A percentile compares a stretch with the other conserved stretches of the same genome.
phyloP scores from a whole-genome alignment of 2,888 invertebrate genomes.

The Sarcophaga variegata region DNA sequence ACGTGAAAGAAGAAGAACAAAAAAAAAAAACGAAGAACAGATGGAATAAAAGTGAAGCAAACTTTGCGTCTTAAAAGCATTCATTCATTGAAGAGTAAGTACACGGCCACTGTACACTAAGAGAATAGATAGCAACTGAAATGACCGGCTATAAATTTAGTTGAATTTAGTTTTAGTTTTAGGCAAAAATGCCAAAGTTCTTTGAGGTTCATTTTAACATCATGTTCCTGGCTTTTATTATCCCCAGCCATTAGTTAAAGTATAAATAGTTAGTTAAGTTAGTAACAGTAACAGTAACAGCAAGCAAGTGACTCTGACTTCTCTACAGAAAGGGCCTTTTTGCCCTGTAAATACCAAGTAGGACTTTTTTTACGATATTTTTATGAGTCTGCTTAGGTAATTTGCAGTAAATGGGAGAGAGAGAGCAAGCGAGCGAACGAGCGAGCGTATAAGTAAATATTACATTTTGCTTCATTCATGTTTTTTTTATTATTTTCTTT shows the following conservation, averaged over 20 bases:
- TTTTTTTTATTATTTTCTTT: neutral
- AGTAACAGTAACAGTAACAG: neutral
- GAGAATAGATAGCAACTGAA: slow-evolving; percentile 32
- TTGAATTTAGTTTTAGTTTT: slow-evolving; percentile 59
- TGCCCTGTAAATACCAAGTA: too few relatives aligned
- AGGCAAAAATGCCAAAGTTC: slow-evolving; percentile 50
- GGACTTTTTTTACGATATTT: slow-evolving; percentile 70
- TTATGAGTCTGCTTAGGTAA: slow-evolving; percentile 72
- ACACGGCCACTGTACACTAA: slow-evolving; percentile 29
- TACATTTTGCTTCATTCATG: neutral
- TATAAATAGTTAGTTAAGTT: neutral
- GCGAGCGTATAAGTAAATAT: too few relatives aligned
- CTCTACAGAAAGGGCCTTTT: slow-evolving; percentile 16
- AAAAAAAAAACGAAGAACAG: slow-evolving; percentile 38
- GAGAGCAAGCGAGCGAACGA: neutral
- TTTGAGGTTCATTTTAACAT: slow-evolving; percentile 40
- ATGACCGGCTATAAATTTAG: slow-evolving; percentile 69
- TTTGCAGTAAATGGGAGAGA: slow-evolving; percentile 54
- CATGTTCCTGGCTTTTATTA: slow-evolving; percentile 60
- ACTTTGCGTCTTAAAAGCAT: slow-evolving; percentile 17
- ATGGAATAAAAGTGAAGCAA: neutral
- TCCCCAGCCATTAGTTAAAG: slow-evolving; percentile 52
- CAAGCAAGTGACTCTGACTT: slow-evolving; percentile 17
- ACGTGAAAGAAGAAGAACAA: slow-evolving; percentile 10
- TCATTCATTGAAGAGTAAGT: slow-evolving; percentile 36